Percentiles rank a stretch among this genome's conserved stretches.
phyloP scores from a whole-genome alignment of 1,140 invertebrate species.

The Drosophila sproati region DNA sequence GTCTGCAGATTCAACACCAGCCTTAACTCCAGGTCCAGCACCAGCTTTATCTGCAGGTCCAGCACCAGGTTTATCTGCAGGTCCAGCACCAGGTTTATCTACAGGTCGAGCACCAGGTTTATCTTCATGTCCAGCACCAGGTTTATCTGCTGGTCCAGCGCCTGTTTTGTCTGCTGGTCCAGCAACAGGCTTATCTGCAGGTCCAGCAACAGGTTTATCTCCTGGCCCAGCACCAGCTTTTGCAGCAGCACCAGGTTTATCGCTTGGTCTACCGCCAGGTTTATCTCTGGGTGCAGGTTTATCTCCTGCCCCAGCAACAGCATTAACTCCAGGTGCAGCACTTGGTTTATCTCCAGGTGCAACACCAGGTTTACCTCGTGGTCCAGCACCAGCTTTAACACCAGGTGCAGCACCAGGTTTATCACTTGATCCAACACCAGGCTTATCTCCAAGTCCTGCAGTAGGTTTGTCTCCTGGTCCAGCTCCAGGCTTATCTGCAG shows the following conservation, averaged over 20 bases:
- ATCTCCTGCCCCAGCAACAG: too few species aligned
- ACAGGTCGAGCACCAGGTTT: background rate
- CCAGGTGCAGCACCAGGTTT: background rate
- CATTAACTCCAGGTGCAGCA: background rate
- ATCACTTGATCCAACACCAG: background rate
- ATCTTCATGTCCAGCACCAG: background rate
- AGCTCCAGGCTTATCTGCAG: background rate
- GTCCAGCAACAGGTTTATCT: background rate
- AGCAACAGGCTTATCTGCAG: background rate
- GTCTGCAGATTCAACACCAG: background rate
- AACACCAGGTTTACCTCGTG: background rate
- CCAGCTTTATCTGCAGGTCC: background rate
- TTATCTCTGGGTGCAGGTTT: background rate
- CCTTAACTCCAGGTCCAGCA: background rate
- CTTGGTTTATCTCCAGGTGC: background rate
- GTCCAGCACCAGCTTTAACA: background rate
- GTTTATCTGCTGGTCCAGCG: background rate
- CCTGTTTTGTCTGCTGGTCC: background rate
- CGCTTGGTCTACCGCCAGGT: background rate
- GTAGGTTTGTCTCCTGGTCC: background rate
- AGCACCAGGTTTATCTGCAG: constrained; percentile 1
- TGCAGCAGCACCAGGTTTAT: background rate
- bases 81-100: background rate
- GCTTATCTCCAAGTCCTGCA: background rate
- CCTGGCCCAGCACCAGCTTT: background rate